Conservation (phyloP, 2,888 invertebrate genomes). For the Apocheima hispidaria region DNA sequence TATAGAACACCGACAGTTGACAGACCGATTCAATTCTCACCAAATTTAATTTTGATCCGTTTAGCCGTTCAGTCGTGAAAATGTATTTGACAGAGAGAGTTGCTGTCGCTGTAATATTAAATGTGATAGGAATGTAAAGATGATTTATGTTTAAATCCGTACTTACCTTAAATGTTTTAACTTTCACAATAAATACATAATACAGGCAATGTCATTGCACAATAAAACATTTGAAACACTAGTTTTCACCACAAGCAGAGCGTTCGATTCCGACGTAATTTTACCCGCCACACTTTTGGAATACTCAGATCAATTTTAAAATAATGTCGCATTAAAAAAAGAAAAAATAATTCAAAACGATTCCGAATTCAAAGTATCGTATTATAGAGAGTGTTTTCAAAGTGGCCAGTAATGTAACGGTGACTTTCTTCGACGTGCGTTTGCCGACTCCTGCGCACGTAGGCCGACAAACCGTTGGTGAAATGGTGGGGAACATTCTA, state of each 20-base stretch:
- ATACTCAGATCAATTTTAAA: constrained; percentile 15
- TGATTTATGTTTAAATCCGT: no score
- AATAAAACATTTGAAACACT: constrained; percentile 40
- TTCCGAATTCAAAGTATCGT: constrained; percentile 24
- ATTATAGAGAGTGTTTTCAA: constrained; percentile 39
- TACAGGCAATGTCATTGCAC: constrained; percentile 43
- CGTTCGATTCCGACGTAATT: constrained; percentile 9
- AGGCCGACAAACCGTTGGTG: constrained; percentile 52
- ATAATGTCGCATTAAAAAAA: constrained; percentile 12
- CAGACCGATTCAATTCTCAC: no score
- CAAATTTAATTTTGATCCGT: no score
- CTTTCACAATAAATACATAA: constrained; percentile 56
- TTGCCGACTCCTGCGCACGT: constrained; percentile 64
- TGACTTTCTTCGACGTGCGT: constrained; percentile 67
- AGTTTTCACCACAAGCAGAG: constrained; percentile 15
- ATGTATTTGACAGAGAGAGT: no score
- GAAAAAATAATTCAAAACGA: constrained; percentile 33
- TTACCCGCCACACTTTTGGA: constrained; percentile 1
- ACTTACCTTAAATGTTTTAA: constrained; percentile 50
- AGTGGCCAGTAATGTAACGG: constrained; percentile 55
- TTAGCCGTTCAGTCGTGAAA: no score
- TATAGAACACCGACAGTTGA: no score
- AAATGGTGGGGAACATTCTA: constrained; percentile 61
- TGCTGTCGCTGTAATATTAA: no score
- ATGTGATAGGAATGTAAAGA: no score